Percentiles rank a stretch among this genome's conserved stretches.
Conservation (phyloP, 2,888 invertebrate species). For the Cantharis nigra region DNA sequence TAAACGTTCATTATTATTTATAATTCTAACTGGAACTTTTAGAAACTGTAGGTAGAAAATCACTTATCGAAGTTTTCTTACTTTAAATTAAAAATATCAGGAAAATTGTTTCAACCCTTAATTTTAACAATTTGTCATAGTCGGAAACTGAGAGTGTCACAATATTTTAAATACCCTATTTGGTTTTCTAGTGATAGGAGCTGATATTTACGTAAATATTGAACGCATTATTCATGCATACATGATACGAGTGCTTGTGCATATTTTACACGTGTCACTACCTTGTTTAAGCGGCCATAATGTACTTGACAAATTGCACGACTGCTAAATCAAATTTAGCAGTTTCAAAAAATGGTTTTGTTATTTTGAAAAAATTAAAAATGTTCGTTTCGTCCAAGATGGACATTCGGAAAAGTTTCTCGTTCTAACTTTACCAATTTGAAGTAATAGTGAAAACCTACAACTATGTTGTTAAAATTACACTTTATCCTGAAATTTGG, state of each 20-base stretch:
- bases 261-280: conserved; percentile 51
- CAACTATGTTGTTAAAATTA: conserved; percentile 17
- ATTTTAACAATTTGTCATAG: conserved; percentile 4
- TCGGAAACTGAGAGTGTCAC: conserved; percentile 9
- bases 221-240: conserved; percentile 47
- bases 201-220: conserved; percentile 46
- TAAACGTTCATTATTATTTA: conserved; percentile 1
- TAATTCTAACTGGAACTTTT: background rate
- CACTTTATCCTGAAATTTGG: conserved; percentile 16
- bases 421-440: no score
- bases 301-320: conserved; percentile 45
- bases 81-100: background rate
- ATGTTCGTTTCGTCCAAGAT: background rate
- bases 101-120: background rate
- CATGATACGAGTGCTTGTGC: conserved; percentile 50
- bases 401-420: background rate
- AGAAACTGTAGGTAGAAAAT: background rate
- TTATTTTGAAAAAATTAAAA: background rate
- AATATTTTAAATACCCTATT: conserved; percentile 33
- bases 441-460: background rate
- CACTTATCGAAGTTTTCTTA: background rate
- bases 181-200: conserved; percentile 24
- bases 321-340: background rate
- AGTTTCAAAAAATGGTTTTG: background rate
- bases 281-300: conserved; percentile 51